These are phyloP conservation scores for Zenarchopterus dispar DNA, from an alignment of 2,797 vertebrate genomes.

Conservation along the genomic window DNA sequence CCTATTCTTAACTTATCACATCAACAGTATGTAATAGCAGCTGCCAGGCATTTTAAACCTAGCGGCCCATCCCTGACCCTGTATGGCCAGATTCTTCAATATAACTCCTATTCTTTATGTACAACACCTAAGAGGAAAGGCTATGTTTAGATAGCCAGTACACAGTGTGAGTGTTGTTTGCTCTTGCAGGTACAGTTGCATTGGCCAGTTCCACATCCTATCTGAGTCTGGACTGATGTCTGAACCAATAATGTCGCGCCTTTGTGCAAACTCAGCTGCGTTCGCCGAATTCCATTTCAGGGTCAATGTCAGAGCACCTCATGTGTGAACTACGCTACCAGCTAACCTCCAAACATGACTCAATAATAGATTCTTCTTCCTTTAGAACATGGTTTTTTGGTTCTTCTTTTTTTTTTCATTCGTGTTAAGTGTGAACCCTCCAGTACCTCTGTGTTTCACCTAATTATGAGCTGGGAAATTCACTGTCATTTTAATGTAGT, in stretches of 20 bases:
- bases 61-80: constrained; percentile 75
- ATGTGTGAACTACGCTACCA: constrained; percentile 62
- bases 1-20: constrained; percentile 80
- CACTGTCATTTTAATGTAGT: constrained; percentile 68
- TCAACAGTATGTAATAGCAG: constrained; percentile 78
- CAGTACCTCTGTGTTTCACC: constrained; percentile 4
- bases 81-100: constrained; percentile 66
- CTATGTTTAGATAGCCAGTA: constrained; percentile 74
- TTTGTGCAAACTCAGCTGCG: constrained; percentile 82
- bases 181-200: constrained; percentile 73
- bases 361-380: constrained; percentile 61
- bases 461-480: constrained; percentile 54
- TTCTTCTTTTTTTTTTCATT: constrained; percentile 3
- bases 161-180: constrained; percentile 69
- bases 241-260: constrained; percentile 74
- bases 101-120: constrained; percentile 76
- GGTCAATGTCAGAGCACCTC: constrained; percentile 77
- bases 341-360: constrained; percentile 57
- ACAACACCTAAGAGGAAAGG: constrained; percentile 69
- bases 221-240: constrained; percentile 67
- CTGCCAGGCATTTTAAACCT: constrained; percentile 76
- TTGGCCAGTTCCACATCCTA: constrained; percentile 69
- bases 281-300: constrained; percentile 73
- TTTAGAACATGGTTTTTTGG: constrained; percentile 40
- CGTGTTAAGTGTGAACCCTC: constrained; percentile 3